phyloP scores from a whole-genome alignment of 2,113 vertebrate genomes.

The Thinocorus orbignyianus region DNA sequence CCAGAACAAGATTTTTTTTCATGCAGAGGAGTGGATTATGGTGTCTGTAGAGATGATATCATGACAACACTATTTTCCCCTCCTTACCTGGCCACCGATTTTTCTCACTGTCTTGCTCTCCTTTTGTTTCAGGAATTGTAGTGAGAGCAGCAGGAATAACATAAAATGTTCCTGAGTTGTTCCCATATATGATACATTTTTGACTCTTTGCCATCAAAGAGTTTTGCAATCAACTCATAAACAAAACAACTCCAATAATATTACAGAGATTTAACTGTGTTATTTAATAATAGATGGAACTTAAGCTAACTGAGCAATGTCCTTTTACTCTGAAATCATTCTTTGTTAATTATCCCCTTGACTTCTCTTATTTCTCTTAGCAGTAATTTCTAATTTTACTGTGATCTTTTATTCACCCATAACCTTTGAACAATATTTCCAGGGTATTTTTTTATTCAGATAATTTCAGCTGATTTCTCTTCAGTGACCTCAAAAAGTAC shows the following conservation, averaged over 20 bases:
- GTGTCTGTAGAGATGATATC: background rate
- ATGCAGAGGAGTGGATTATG: background rate
- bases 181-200: background rate
- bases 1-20: background rate
- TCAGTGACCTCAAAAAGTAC: conserved; percentile 1
- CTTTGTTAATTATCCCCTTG: conserved; percentile 32
- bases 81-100: background rate
- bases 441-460: background rate
- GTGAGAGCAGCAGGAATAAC: background rate
- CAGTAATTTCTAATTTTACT: conserved; percentile 39
- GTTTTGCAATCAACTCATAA: background rate
- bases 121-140: background rate
- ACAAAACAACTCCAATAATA: background rate
- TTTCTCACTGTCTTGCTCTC: background rate
- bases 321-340: conserved; percentile 17
- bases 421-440: conserved; percentile 17
- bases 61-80: background rate
- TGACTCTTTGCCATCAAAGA: background rate
- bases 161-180: background rate
- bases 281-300: background rate
- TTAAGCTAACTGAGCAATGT: conserved; percentile 9
- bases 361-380: conserved; percentile 21
- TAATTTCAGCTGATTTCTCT: conserved; percentile 17
- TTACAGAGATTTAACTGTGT: background rate
- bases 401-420: conserved; percentile 36